phyloP scores from a whole-genome alignment of 2,113 vertebrate genomes.

The Phaethornis superciliosus region DNA sequence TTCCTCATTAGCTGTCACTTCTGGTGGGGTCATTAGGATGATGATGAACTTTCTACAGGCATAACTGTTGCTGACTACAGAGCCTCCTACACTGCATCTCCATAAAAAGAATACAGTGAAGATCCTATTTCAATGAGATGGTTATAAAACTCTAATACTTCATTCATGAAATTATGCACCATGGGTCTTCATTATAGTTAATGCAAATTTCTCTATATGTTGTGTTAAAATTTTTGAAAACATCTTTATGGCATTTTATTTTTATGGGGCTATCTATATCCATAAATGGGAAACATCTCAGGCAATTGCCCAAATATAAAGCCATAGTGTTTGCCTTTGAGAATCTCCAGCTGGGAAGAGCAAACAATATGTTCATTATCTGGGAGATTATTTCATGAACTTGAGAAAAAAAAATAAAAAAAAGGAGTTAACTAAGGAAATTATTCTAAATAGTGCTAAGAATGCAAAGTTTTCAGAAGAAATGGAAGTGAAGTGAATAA shows the following conservation, averaged over 20 bases:
- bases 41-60: slow-evolving; percentile 1
- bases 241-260: neutral
- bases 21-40: neutral
- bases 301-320: neutral
- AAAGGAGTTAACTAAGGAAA: neutral
- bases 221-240: neutral
- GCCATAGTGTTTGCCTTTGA: neutral
- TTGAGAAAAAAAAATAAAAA: neutral
- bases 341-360: neutral
- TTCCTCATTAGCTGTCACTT: slow-evolving; percentile 17
- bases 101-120: neutral
- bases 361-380: neutral
- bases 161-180: neutral
- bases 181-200: neutral
- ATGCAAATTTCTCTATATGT: neutral
- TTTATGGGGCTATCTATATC: neutral
- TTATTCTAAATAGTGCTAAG: neutral
- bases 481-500: neutral
- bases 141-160: neutral
- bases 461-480: neutral
- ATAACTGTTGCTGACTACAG: neutral
- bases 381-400: neutral
- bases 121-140: neutral
- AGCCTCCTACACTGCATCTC: neutral
- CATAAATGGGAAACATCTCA: neutral